Conservation (phyloP, 2,888 invertebrate genomes). For the Ptycholaimellus sp. region DNA sequence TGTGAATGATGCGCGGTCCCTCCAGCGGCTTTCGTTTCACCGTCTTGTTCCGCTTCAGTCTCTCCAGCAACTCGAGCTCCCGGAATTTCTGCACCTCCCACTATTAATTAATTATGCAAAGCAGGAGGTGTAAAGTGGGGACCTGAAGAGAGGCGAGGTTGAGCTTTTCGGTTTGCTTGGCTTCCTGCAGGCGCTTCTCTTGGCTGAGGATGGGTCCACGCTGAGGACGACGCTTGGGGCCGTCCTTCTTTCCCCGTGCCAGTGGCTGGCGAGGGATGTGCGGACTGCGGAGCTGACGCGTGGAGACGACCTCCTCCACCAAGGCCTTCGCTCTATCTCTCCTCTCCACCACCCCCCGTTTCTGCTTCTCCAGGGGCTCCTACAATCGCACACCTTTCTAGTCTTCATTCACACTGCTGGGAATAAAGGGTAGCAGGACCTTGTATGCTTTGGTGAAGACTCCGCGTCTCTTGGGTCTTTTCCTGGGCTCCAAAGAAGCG, state of each 20-base stretch:
- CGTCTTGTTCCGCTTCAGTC: conserved; percentile 12
- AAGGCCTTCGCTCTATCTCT: background rate
- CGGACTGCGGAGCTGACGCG: too few species aligned
- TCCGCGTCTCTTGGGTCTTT: conserved; percentile 9
- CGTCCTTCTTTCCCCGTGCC: too few species aligned
- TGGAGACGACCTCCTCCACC: background rate
- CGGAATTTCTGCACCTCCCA: conserved; percentile 11
- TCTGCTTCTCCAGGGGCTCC: conserved; percentile 1
- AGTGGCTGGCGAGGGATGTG: too few species aligned
- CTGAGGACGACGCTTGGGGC: too few species aligned
- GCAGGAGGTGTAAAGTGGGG: background rate
- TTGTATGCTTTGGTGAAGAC: conserved; percentile 2
- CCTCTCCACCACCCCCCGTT: conserved; percentile 2
- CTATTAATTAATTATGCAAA: background rate
- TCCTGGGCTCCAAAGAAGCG: too few species aligned
- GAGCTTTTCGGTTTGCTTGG: conserved; percentile 66
- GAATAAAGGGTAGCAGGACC: background rate
- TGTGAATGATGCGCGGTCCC: conserved; percentile 3
- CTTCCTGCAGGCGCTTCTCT: conserved; percentile 73
- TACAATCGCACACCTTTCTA: background rate
- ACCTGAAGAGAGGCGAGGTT: conserved; percentile 71
- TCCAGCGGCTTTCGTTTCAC: conserved; percentile 1
- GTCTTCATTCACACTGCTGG: background rate
- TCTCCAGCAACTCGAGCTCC: conserved; percentile 15
- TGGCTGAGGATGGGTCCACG: too few species aligned